These are phyloP conservation scores for Barypeithes pellucidus DNA, from an alignment of 2,888 invertebrate species.

Conservation along the genomic window DNA sequence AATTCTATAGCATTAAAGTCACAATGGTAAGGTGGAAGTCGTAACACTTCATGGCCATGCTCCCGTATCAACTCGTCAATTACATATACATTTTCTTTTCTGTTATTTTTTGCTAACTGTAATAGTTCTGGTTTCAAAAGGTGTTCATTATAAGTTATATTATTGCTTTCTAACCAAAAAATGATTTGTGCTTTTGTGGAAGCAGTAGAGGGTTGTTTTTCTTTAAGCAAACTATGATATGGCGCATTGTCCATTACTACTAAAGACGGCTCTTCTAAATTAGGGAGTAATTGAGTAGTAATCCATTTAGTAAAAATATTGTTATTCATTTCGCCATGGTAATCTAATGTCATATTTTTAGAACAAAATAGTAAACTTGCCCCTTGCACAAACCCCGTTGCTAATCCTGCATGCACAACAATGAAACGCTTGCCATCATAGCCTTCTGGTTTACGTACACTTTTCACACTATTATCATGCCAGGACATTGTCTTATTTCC, in stretches of 20 bases:
- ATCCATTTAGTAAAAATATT: constrained; percentile 25
- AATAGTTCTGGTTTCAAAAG: constrained; percentile 22
- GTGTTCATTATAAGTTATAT: background rate
- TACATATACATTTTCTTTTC: no score
- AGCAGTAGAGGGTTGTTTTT: constrained; percentile 12
- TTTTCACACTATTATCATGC: constrained; percentile 38
- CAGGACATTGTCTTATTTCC: constrained; percentile 28
- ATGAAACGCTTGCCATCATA: constrained; percentile 43
- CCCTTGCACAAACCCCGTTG: constrained; percentile 14
- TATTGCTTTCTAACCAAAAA: constrained; percentile 7
- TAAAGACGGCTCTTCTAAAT: constrained; percentile 19
- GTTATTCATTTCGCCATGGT: constrained; percentile 26
- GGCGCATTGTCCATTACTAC: constrained; percentile 43
- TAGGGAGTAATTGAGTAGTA: constrained; percentile 28
- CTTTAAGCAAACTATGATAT: constrained; percentile 26
- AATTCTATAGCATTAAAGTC: no score
- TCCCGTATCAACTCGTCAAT: no score
- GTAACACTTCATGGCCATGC: no score
- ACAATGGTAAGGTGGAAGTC: no score
- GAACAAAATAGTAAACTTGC: constrained; percentile 22
- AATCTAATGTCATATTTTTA: constrained; percentile 7
- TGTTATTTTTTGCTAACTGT: no score
- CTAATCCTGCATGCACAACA: constrained; percentile 15
- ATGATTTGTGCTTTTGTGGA: constrained; percentile 23
- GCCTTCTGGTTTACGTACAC: constrained; percentile 40